These are phyloP conservation scores for Eudasyphora cyanicolor DNA, from an alignment of 2,888 invertebrate genomes.

Conservation along the genomic window DNA sequence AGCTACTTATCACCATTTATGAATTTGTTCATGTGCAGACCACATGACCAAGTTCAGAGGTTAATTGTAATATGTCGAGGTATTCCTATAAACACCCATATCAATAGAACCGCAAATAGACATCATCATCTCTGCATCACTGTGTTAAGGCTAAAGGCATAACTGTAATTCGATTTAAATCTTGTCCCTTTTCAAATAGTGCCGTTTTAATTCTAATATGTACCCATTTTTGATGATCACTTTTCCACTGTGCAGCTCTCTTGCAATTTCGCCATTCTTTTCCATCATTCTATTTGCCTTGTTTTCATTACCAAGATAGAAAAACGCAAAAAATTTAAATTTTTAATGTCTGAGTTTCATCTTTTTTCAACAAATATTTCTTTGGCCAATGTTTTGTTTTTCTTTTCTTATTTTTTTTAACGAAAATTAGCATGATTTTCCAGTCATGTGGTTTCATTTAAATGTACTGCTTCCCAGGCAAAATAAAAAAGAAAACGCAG, in stretches of 20 bases:
- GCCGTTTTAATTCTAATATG: too few relatives aligned
- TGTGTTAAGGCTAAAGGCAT: too few relatives aligned
- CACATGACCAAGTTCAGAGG: too few relatives aligned
- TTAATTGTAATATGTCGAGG: too few relatives aligned
- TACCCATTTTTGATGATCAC: too few relatives aligned
- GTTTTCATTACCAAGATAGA: conserved; percentile 11
- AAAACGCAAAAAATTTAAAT: neutral
- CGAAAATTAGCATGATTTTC: conserved; percentile 61
- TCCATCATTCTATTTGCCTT: neutral
- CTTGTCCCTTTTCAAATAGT: too few relatives aligned
- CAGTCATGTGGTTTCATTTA: conserved; percentile 65
- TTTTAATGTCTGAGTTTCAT: neutral
- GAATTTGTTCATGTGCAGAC: too few relatives aligned
- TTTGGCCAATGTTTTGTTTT: conserved; percentile 19
- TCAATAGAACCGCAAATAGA: too few relatives aligned
- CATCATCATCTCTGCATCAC: too few relatives aligned
- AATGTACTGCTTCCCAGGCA: neutral
- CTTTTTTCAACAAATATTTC: neutral
- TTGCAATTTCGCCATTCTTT: neutral
- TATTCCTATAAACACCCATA: too few relatives aligned
- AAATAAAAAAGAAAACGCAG: neutral
- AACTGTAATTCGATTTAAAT: too few relatives aligned
- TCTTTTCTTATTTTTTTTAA: conserved; percentile 8
- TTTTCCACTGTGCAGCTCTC: neutral
- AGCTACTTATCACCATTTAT: too few relatives aligned